Conservation (phyloP, 2,888 invertebrate species). For the Cataglyphis cursor region DNA sequence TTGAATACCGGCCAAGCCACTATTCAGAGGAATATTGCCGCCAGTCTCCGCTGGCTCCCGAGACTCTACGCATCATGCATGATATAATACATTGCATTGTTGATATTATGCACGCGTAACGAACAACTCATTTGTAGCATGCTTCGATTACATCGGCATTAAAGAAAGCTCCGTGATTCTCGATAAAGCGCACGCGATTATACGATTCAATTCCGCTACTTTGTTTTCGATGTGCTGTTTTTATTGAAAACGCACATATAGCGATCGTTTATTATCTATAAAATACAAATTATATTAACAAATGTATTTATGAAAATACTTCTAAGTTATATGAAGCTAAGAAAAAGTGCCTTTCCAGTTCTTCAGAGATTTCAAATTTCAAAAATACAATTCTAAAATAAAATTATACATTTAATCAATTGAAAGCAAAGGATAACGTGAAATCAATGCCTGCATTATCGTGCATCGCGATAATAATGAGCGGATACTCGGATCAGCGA, state of each 20-base stretch:
- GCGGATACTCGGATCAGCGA: not conserved
- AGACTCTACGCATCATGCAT: slow-evolving; percentile 9
- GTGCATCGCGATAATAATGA: slow-evolving; percentile 1
- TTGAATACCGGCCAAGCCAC: slow-evolving; percentile 66
- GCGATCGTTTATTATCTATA: slow-evolving; percentile 5
- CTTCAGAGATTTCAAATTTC: not conserved
- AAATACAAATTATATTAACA: not conserved
- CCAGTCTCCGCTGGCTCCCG: slow-evolving; percentile 23
- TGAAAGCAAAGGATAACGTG: not conserved
- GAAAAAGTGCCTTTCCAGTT: not conserved
- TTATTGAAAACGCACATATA: slow-evolving; percentile 36
- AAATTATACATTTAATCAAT: not conserved
- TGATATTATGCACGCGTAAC: slow-evolving; percentile 49
- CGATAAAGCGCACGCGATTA: slow-evolving; percentile 44
- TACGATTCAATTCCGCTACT: slow-evolving; percentile 29
- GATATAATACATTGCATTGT: slow-evolving; percentile 44
- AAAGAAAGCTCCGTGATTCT: not conserved
- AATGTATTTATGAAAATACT: slow-evolving; percentile 25
- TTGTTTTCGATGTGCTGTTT: slow-evolving; percentile 6
- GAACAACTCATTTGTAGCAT: slow-evolving; percentile 39
- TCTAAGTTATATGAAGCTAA: not conserved
- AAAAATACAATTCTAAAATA: no score
- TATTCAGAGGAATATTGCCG: slow-evolving; percentile 48
- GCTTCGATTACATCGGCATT: not conserved
- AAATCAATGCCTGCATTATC: slow-evolving; percentile 12